Conservation (phyloP, 2,888 invertebrate genomes). For the Pecten maximus region DNA sequence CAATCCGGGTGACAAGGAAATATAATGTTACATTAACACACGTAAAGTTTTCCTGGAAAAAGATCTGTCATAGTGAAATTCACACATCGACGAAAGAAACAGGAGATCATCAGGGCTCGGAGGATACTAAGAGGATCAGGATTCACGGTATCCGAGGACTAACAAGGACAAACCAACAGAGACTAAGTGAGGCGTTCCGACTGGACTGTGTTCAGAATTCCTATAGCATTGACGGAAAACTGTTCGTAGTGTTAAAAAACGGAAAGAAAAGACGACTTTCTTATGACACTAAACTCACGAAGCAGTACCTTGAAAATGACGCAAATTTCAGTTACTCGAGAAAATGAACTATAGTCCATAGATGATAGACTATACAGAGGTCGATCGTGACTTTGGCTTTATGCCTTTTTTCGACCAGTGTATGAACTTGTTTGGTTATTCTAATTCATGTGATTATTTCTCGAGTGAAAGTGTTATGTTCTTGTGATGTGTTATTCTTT, state of each 20-base stretch:
- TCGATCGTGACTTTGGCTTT: background rate
- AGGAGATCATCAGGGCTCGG: background rate
- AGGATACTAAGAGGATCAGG: background rate
- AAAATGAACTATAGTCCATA: background rate
- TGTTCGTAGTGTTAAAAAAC: background rate
- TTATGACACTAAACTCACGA: background rate
- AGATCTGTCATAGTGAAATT: background rate
- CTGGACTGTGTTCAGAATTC: background rate
- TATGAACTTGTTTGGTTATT: background rate
- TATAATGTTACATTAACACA: too few relatives aligned
- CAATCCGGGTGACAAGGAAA: too few relatives aligned
- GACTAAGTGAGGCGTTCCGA: background rate
- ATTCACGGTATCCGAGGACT: background rate
- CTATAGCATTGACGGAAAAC: background rate
- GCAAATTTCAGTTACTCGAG: background rate
- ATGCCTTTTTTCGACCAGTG: conserved; percentile 17
- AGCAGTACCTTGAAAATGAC: background rate
- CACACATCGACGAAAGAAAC: background rate
- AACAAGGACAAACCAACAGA: background rate
- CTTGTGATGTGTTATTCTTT: background rate
- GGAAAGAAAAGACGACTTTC: background rate
- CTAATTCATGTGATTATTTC: background rate
- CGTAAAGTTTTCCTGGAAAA: too few relatives aligned
- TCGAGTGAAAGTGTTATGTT: background rate
- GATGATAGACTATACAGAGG: background rate